Conservation (phyloP, 2,113 vertebrate species). For the Phodopus roborovskii region DNA sequence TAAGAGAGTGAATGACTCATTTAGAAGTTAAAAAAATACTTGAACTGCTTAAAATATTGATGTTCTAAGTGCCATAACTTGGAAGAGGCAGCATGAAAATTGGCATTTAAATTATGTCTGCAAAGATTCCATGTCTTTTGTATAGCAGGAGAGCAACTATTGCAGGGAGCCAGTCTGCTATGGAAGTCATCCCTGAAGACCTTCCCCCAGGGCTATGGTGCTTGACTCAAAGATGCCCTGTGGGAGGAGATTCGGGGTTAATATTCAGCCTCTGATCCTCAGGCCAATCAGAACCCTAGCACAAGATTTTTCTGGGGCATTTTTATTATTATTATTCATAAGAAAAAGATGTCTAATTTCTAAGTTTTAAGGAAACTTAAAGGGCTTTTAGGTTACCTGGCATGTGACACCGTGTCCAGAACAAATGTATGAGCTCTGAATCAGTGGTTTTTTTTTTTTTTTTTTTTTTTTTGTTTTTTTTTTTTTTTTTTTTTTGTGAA, state of each 20-base stretch:
- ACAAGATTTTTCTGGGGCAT: background rate
- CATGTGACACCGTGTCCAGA: background rate
- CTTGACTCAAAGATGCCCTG: background rate
- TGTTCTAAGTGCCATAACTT: conserved; percentile 75
- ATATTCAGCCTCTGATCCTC: background rate
- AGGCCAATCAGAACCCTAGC: background rate
- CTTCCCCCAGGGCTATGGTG: background rate
- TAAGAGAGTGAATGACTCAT: conserved; percentile 76
- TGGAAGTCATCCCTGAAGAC: background rate
- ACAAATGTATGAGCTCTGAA: background rate
- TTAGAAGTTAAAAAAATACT: conserved; percentile 79
- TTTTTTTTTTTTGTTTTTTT: no score
- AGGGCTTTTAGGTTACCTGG: background rate
- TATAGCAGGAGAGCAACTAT: background rate
- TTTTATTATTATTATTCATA: background rate
- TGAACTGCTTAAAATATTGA: conserved; percentile 74
- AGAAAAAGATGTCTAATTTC: background rate
- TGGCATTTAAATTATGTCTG: conserved; percentile 76
- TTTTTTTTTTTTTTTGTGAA: no score
- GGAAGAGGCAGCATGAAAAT: conserved; percentile 74
- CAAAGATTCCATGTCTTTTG: conserved; percentile 57
- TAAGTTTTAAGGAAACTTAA: background rate
- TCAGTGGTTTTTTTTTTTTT: background rate
- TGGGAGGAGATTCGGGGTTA: background rate
- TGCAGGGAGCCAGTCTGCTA: background rate